phyloP scores from a whole-genome alignment of 53 echinoderm and acorn worm species.

The Luidia sarsii region DNA sequence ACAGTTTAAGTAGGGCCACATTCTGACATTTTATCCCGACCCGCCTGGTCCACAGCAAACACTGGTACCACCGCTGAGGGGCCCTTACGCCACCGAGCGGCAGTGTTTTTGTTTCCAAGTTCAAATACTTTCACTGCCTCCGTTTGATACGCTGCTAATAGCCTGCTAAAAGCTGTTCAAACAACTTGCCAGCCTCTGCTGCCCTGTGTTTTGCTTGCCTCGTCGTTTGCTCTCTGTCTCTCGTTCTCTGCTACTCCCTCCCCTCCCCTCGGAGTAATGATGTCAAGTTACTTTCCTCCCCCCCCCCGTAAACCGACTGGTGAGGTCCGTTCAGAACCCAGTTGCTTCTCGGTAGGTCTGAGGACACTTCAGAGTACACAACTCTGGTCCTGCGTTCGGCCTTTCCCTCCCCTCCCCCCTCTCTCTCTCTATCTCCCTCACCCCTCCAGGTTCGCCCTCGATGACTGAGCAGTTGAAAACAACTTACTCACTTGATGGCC shows the following conservation, averaged over 20 bases:
- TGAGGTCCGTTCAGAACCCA: not conserved
- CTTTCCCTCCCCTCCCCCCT: no score
- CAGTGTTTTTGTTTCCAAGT: slow-evolving; percentile 58
- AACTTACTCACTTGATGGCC: slow-evolving; percentile 23
- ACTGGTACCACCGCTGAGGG: slow-evolving; percentile 36
- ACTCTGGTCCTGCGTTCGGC: not conserved
- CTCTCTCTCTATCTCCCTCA: no score
- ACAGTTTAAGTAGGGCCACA: slow-evolving; percentile 59
- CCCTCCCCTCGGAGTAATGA: slow-evolving; percentile 41
- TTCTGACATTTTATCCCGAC: slow-evolving; percentile 55
- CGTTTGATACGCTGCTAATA: slow-evolving; percentile 55
- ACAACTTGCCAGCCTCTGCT: slow-evolving; percentile 19
- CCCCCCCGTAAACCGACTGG: not conserved
- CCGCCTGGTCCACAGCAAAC: slow-evolving; percentile 36
- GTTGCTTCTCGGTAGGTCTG: not conserved
- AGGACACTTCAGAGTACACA: slow-evolving; percentile 4
- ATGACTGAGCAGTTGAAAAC: slow-evolving; percentile 21
- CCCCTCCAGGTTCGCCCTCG: no score
- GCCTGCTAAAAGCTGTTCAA: slow-evolving; percentile 58
- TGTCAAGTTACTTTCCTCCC: slow-evolving; percentile 48
- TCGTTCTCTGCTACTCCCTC: no score
- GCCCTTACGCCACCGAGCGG: slow-evolving; percentile 26
- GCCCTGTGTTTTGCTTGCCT: slow-evolving; percentile 7
- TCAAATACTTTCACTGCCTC: slow-evolving; percentile 57
- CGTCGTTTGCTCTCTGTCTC: no score